Conservation (phyloP, 2,888 invertebrate genomes). For the Mythimna lalbum region DNA sequence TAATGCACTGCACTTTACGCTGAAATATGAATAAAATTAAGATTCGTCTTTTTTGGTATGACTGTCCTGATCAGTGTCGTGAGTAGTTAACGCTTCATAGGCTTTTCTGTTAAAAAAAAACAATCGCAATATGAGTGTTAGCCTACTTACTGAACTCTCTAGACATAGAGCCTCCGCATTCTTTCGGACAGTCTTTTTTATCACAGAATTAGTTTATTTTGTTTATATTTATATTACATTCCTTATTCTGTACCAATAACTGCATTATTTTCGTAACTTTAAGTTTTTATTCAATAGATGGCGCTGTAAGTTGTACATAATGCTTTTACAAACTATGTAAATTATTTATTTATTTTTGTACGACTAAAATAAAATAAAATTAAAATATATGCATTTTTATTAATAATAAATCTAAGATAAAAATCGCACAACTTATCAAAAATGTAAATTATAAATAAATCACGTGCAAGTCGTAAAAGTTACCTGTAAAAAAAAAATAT, state of each 20-base stretch:
- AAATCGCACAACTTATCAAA: background rate
- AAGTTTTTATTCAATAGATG: slow-evolving; percentile 73
- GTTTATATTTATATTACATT: slow-evolving; percentile 7
- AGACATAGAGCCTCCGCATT: background rate
- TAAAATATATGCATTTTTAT: slow-evolving; percentile 38
- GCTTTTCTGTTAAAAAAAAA: background rate
- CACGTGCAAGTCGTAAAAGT: background rate
- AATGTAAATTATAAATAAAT: background rate
- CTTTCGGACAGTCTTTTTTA: background rate
- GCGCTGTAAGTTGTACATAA: slow-evolving; percentile 86
- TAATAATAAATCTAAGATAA: background rate
- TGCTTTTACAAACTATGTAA: slow-evolving; percentile 82
- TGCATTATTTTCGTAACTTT: slow-evolving; percentile 63
- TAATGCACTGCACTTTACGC: slow-evolving; percentile 26
- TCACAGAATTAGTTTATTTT: background rate
- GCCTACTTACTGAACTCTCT: background rate
- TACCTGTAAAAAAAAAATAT: slow-evolving; percentile 5
- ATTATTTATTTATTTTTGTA: slow-evolving; percentile 88
- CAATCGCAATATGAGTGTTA: background rate
- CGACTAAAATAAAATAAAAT: slow-evolving; percentile 70
- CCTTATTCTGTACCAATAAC: background rate
- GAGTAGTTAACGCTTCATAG: background rate
- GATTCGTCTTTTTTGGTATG: slow-evolving; percentile 6
- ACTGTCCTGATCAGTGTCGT: background rate
- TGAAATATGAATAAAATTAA: slow-evolving; percentile 22